Evolutionary conservation across 2,888 invertebrate genomes (phyloP), one percentile per base, ranked within the genome.

Genomic region (Lasioglossum oenotherae): DNA sequence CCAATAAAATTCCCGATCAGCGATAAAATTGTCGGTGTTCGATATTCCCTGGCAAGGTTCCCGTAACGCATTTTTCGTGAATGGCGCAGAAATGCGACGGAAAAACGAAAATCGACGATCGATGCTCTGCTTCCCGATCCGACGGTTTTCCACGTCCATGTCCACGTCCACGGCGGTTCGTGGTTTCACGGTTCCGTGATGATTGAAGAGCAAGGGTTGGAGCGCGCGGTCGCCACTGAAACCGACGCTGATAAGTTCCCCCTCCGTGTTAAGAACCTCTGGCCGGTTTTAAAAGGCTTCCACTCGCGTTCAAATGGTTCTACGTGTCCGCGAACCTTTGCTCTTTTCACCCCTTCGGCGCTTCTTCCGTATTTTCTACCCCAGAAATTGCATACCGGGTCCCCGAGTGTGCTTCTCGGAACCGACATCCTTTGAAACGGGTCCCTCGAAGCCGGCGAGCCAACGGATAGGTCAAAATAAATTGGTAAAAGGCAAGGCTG

Each of bases 21-120:
- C 27, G 60, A 60, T 60, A 60, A 60, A 60, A 14, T 27, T 16
- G 31, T 31, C 1, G 27, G 60, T 31, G 60, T 6, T 64, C 27
- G 16, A 64, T 64, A 64, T 64, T 64, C 60, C 16, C 31, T 64
- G 60, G 60, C 60, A 64, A 64, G 31, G 60, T 27, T 64, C 60
- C 31, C 60, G 60, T 5, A 5, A 31, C 31, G 31, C 12, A 14
- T 53, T 27, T 64, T 64, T 64, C 60, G n/a, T 6, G 60, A 27
- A 12, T 5, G 5, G 14, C 60, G 27, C 60, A 6, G 60, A 31
- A 12, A 14, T 16, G 60, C 60, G 14, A 16, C 27, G 31, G 27
- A 64, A 31, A 31, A 64, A 64, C 60, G 60, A 64, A 14, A 64
- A 31, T 64, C 60, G 14, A 31, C 60, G 60, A 64, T 64, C 60